phyloP scores from a whole-genome alignment of 2,797 vertebrate species.

The Merluccius polli region DNA sequence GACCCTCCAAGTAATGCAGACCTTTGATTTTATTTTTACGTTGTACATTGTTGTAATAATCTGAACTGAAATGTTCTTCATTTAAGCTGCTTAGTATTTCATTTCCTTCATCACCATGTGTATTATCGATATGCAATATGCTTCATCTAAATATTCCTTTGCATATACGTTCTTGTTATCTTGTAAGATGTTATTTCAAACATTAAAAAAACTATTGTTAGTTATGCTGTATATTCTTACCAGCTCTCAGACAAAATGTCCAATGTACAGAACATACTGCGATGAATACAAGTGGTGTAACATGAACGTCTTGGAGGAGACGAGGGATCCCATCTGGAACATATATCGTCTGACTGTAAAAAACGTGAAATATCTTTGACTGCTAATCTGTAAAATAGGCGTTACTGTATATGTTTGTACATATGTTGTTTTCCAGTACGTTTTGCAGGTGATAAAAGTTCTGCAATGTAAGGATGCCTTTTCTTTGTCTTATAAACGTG shows the following conservation, averaged over 20 bases:
- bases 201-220: neutral
- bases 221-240: neutral
- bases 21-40: neutral
- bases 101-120: neutral
- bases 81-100: neutral
- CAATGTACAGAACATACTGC: slow-evolving; percentile 21
- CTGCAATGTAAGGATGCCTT: slow-evolving; percentile 35
- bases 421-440: slow-evolving; percentile 32
- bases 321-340: neutral
- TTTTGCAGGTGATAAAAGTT: slow-evolving; percentile 25
- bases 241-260: slow-evolving; percentile 10
- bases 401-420: slow-evolving; percentile 16
- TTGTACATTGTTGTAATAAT: neutral
- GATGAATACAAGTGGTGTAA: slow-evolving; percentile 9
- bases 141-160: neutral
- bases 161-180: neutral
- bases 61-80: neutral
- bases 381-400: slow-evolving; percentile 25
- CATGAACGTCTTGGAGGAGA: neutral
- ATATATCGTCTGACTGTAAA: neutral
- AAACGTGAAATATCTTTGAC: neutral
- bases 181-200: neutral
- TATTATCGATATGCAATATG: neutral
- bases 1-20: slow-evolving; percentile 34
- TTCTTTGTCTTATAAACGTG: neutral